Base-by-base conservation (phyloP, 2,888 invertebrate genomes). In the Aradus depressus region DNA sequence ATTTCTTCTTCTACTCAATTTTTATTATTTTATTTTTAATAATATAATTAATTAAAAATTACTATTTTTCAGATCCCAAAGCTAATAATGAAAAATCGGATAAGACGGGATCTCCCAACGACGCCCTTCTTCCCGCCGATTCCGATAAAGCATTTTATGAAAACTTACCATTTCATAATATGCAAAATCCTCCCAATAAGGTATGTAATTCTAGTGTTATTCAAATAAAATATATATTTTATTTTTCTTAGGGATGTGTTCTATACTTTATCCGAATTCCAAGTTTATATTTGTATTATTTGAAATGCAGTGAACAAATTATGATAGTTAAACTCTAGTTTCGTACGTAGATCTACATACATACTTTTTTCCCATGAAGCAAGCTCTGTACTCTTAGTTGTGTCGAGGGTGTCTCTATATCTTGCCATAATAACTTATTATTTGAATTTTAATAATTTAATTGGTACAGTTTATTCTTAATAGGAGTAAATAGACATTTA, bases 171-270 rank as follows among this genome's bases (percentile, higher is more conserved):
- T 92, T 91, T 79, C 91, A 91, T 70, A 90, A 90, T 64, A 80
- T 91, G 66, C 90, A 90, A 73, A 85, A 87, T 71, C 87, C 90
- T 66, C 90, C 89, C 64, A 85, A 89, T 72, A 91, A 91, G 86
- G 91, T 91, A 80, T 71, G 65, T 45, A 19, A 8, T 35, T 35
- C 8, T 35, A 14, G n/a, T n/a, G n/a, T 34, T 23, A 4, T 16
- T 45, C 8, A 25, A 3, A 6, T 32, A 10, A 31, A 19, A 18
- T 12, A 19, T 12, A 12, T 12, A n/a, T 10, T 23, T 23, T 23
- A 23, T 21, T n/a, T 35, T 3, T 21, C 1, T 10, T 18, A 4
- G 18, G 18, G 1, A 23, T 10, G n/a, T 10, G 31, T 8, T 19
- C 8, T 39, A 39, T 39, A 35, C 5, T 35, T 8, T 35, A 35